A percentile compares a stretch with the other conserved stretches of the same genome.
These are phyloP conservation scores for Conus ventricosus DNA, from an alignment of 1,140 invertebrate species.

Conservation along the genomic window DNA sequence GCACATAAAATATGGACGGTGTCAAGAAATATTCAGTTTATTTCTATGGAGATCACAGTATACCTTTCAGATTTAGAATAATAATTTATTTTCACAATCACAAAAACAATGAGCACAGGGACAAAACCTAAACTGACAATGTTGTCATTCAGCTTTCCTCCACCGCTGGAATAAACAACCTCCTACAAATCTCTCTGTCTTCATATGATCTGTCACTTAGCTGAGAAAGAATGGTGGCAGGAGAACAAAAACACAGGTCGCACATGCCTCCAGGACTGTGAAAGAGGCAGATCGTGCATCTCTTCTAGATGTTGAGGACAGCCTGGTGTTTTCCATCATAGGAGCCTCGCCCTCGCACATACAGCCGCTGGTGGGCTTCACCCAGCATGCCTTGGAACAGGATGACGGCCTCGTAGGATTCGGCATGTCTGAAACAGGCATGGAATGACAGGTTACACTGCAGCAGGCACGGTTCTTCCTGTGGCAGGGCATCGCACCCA, in stretches of 20 bases:
- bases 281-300: neutral
- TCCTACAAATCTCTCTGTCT: neutral
- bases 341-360: constrained; percentile 65
- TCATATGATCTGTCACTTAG: neutral
- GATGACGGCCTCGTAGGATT: constrained; percentile 65
- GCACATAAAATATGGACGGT: too few relatives aligned
- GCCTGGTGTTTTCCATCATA: constrained; percentile 72
- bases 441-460: constrained; percentile 4
- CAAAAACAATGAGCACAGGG: too few relatives aligned
- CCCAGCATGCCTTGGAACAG: constrained; percentile 66
- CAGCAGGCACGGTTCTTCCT: neutral
- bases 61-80: too few relatives aligned
- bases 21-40: too few relatives aligned
- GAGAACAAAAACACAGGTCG: neutral
- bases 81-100: too few relatives aligned
- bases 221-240: neutral
- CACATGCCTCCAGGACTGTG: neutral
- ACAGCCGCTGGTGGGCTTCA: constrained; percentile 59
- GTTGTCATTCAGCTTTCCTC: too few relatives aligned
- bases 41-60: too few relatives aligned
- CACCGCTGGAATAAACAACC: too few relatives aligned
- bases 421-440: constrained; percentile 66
- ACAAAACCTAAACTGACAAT: too few relatives aligned
- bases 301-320: constrained; percentile 62
- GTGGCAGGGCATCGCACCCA: neutral